Evolutionary conservation across 2,113 vertebrate genomes (phyloP).

Genomic region (Dipodomys spectabilis): DNA sequence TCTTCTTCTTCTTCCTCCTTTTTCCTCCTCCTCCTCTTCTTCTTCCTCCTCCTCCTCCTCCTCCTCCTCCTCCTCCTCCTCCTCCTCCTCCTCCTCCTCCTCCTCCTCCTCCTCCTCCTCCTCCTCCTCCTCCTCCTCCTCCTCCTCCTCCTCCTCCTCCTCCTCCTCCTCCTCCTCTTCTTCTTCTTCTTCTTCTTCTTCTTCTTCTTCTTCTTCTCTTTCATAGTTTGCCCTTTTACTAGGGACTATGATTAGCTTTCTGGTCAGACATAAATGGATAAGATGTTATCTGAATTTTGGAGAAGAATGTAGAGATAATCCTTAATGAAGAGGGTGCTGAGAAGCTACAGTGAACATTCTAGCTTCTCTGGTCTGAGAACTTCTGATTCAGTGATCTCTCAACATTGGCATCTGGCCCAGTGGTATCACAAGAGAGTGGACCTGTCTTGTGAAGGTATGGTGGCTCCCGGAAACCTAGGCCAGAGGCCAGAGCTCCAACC

Average conservation of each 20-base stretch:
- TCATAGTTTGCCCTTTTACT: neutral
- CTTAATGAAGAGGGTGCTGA: neutral
- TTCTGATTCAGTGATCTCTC: neutral
- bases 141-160: slow-evolving; percentile 24
- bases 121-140: neutral
- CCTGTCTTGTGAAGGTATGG: neutral
- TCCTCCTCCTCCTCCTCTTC: slow-evolving; percentile 1
- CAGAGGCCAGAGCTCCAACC: neutral
- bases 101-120: neutral
- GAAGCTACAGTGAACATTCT: neutral
- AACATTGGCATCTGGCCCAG: neutral
- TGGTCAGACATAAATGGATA: slow-evolving; percentile 6
- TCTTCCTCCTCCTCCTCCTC: slow-evolving; percentile 14
- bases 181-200: slow-evolving; percentile 19
- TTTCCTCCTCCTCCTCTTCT: neutral
- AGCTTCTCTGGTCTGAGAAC: neutral
- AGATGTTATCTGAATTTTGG: neutral
- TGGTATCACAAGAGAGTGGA: neutral
- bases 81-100: neutral
- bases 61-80: neutral
- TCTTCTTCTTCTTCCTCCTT: neutral
- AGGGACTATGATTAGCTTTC: neutral
- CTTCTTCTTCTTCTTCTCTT: neutral
- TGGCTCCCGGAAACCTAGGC: neutral
- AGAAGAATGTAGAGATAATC: neutral